Base-by-base conservation (phyloP, 2,888 invertebrate genomes). In the Trichogramma evanescens region DNA sequence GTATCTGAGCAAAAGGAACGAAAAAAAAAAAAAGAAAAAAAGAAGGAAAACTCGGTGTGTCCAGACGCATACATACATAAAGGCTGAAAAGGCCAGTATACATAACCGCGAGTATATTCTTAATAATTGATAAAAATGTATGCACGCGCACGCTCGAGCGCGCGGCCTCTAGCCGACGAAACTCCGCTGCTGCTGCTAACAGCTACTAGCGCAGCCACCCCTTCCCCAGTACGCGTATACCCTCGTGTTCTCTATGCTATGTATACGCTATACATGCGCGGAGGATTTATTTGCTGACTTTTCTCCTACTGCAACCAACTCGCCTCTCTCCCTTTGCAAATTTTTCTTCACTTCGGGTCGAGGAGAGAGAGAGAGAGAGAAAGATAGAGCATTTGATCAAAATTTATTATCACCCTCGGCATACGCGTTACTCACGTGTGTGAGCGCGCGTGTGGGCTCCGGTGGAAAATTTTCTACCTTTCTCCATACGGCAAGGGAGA, bases 51-150 rank as follows among this genome's bases (percentile, higher is more conserved):
- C 50, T 40, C 53, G 45, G 46, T 53, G 62, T 55, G 56, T 59
- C 66, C 60, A 59, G 63, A 62, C 56, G 26, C 26, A 26, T 26
- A 26, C 26, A 26, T 26, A 26, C 26, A 26, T 2, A 62, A 62
- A 54, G 54, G 49, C 41, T 10, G 39, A 48, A 43, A 42, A 48
- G 43, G 42, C 48, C 9, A 41, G n/a, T 40, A 42, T 3, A 6
- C 49, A 41, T 8, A n/a, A 39, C 42, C 38, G 70, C 63, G 71
- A 71, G 72, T 26, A 26, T 26, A 26, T 76, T 76, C 76, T 77
- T 76, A 77, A 77, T 76, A 77, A 77, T 76, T 76, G 76, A 77
- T 76, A 77, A 76, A 76, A 76, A 77, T 76, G 76, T 74, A 76
- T 74, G 74, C 71, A 72, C 68, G 67, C 69, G 71, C 56, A 45